Percentiles rank a stretch among this genome's conserved stretches.
phyloP scores from a whole-genome alignment of 2,888 invertebrate species.

The Drosophila neonasuta region DNA sequence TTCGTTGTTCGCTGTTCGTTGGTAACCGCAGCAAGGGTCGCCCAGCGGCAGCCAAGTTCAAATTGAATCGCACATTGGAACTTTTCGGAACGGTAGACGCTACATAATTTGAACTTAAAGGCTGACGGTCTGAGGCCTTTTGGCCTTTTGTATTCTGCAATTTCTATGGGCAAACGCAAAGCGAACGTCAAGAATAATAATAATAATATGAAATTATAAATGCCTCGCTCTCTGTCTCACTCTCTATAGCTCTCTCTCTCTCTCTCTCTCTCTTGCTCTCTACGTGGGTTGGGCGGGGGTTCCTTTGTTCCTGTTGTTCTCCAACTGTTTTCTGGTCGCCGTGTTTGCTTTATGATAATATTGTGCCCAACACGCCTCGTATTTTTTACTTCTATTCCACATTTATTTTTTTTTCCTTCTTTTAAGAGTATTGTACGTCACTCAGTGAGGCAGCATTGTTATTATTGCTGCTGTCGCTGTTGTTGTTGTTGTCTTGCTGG shows the following conservation, averaged over 20 bases:
- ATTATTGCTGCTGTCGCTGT: constrained; percentile 23
- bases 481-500: constrained; percentile 34
- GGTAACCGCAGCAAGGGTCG: constrained; percentile 71
- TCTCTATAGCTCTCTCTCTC: background rate
- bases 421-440: constrained; percentile 46
- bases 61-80: constrained; percentile 65
- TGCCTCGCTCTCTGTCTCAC: constrained; percentile 14
- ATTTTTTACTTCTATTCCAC: constrained; percentile 22
- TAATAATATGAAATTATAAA: constrained; percentile 74
- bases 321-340: constrained; percentile 42
- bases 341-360: constrained; percentile 70
- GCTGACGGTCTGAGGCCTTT: constrained; percentile 21
- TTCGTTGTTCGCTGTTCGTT: constrained; percentile 21
- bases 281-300: constrained; percentile 23
- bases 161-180: constrained; percentile 48
- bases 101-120: constrained; percentile 69
- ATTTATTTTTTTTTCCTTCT: constrained; percentile 4
- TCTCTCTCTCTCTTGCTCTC: background rate
- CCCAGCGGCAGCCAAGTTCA: constrained; percentile 69
- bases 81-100: constrained; percentile 58
- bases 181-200: constrained; percentile 58
- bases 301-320: constrained; percentile 42
- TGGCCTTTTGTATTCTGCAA: constrained; percentile 58
- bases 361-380: constrained; percentile 46
- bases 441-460: constrained; percentile 32